phyloP scores from a whole-genome alignment of 2,888 invertebrate species.

The Meganola albula region DNA sequence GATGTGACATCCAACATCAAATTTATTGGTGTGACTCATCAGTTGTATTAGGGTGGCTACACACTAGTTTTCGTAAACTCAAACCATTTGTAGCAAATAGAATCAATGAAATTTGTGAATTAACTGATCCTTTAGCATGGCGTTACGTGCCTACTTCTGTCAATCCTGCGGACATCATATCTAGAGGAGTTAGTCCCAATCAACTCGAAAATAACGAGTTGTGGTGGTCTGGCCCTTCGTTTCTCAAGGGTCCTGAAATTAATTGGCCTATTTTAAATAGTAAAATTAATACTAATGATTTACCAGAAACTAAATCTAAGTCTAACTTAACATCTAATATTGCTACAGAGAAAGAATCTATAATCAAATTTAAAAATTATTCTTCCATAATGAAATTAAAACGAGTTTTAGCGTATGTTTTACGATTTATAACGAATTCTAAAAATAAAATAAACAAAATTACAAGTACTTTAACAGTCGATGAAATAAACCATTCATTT shows the following conservation, averaged over 20 bases:
- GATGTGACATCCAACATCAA: constrained; percentile 3
- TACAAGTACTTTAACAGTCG: too few relatives aligned
- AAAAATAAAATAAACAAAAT: too few relatives aligned
- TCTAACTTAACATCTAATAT: too few relatives aligned
- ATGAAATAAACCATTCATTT: too few relatives aligned
- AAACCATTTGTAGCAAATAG: constrained; percentile 22
- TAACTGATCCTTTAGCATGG: background rate
- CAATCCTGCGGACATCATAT: background rate
- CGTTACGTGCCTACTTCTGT: background rate
- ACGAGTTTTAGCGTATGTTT: too few relatives aligned
- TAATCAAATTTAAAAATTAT: too few relatives aligned
- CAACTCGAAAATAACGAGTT: background rate
- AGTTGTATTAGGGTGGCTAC: constrained; percentile 23
- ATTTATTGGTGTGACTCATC: constrained; percentile 23
- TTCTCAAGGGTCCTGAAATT: background rate
- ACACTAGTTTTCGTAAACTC: constrained; percentile 10
- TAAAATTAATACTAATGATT: too few relatives aligned
- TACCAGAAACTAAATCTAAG: background rate
- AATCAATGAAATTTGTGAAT: background rate
- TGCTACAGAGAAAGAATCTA: too few relatives aligned
- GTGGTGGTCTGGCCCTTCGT: background rate
- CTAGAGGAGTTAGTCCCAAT: background rate
- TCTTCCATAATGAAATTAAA: too few relatives aligned
- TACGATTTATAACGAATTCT: too few relatives aligned
- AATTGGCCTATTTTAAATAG: background rate